Evolutionary conservation across 1,140 invertebrate species (phyloP), one percentile per base, ranked within the genome.

Genomic region (Prorops nasuta): DNA sequence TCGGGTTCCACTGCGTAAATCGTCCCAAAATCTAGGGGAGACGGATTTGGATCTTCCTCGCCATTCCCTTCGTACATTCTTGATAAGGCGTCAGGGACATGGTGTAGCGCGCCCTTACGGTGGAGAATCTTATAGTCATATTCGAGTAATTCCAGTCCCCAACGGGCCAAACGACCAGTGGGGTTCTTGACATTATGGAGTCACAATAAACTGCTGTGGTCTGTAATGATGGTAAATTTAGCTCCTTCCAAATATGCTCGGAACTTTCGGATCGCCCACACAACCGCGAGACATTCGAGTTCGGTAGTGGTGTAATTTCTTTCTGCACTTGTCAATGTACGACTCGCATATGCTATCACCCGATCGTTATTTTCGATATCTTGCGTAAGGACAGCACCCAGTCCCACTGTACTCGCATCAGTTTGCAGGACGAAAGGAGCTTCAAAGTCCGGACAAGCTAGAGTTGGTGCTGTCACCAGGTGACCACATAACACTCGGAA

Each of bases 91-190:
- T 54, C 46, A 0, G 52, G 52, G 24, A 28, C 24, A 6, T 6
- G 4, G 24, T 28, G 4, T 28, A 28, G 24, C 4, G 24, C 4
- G 10, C 45, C 45, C 22, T 40, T 55, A 19, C 16, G 22, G 28
- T 51, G 42, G 7, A 14, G 7, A 8, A 51, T 40, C 4, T 17
- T 21, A 1, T 16, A 39, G 6, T 45, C 10, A 7, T n/a, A 21
- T 9, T 7, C 10, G 8, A 21, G n/a, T 9, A 44, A 3, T 22
- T 40, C 17, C 2, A 63, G 38, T n/a, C 54, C 56, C 65, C 64
- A 66, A 21, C 64, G 17, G 7, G 66, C 59, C 7, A 70, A 17
- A 17, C 62, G 24, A 6, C 24, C 24, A 4, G 24, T 28, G 24
- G 24, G 24, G 10, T 28, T 10, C 4, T 10, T 4, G 4, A 28